Evolutionary conservation across 2,888 invertebrate genomes (phyloP).

Genomic region (Diadromus collaris): DNA sequence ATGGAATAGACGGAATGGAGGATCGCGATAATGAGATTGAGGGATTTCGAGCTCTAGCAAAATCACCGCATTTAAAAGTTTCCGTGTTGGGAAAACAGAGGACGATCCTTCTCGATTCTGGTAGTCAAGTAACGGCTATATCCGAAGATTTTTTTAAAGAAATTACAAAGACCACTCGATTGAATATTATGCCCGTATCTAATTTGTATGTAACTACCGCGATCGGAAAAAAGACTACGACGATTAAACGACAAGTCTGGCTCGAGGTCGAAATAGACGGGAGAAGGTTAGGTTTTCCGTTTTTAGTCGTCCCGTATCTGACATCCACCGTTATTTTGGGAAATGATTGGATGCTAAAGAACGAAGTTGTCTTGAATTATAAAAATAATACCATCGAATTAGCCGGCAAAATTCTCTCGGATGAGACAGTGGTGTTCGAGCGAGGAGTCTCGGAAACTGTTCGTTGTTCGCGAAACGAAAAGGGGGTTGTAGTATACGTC

Average conservation of each 20-base stretch:
- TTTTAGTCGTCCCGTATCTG: slow-evolving; percentile 8
- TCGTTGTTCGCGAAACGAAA: background rate
- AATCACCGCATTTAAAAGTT: background rate
- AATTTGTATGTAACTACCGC: slow-evolving; percentile 37
- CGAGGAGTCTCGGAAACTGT: background rate
- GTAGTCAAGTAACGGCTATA: slow-evolving; percentile 47
- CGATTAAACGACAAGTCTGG: slow-evolving; percentile 26
- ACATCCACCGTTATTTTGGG: slow-evolving; percentile 11
- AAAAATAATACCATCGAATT: slow-evolving; percentile 17
- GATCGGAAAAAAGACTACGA: slow-evolving; percentile 38
- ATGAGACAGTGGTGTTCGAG: too few relatives aligned
- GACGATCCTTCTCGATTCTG: slow-evolving; percentile 42
- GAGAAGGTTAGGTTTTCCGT: background rate
- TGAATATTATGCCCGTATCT: slow-evolving; percentile 32
- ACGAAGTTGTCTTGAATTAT: slow-evolving; percentile 30
- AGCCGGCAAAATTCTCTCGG: background rate
- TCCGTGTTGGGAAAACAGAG: background rate
- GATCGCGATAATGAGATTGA: background rate
- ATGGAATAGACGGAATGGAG: background rate
- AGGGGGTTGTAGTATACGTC: background rate
- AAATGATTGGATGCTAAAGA: slow-evolving; percentile 21
- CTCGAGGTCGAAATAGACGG: background rate
- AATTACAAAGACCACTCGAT: background rate
- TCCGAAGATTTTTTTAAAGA: slow-evolving; percentile 44
- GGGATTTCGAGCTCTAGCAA: background rate